phyloP scores from a whole-genome alignment of 2,888 invertebrate genomes.

The Stenotaenia linearis region DNA sequence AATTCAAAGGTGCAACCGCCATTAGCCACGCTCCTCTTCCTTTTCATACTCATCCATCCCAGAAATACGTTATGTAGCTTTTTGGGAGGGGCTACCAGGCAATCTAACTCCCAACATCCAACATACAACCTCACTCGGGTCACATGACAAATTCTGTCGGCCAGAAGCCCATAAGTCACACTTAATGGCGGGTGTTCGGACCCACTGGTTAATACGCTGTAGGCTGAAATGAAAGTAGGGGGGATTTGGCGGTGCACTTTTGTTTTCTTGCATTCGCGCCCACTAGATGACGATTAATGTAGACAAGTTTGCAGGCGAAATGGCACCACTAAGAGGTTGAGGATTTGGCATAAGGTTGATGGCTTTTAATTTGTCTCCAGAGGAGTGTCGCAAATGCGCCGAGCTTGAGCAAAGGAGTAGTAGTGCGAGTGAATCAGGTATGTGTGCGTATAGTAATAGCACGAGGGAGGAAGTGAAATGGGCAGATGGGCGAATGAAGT shows the following conservation, averaged over 20 bases:
- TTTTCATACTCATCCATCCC: too few species aligned
- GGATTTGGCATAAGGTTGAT: constrained; percentile 21
- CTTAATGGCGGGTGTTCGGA: not conserved
- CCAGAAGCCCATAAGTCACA: not conserved
- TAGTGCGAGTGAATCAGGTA: not conserved
- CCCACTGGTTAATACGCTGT: not conserved
- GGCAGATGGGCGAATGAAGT: constrained; percentile 24
- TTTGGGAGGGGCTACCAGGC: too few species aligned
- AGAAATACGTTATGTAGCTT: too few species aligned
- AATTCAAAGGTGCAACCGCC: too few species aligned
- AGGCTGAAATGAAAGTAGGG: not conserved
- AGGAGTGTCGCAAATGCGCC: constrained; percentile 17
- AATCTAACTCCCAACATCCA: too few species aligned
- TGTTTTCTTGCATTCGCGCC: not conserved
- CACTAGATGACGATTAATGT: not conserved
- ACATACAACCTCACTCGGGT: too few species aligned
- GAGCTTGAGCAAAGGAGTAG: not conserved
- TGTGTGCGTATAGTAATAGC: not conserved
- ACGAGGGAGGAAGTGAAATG: not conserved
- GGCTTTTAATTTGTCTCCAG: constrained; percentile 26
- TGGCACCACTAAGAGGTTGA: constrained; percentile 4
- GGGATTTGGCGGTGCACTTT: not conserved
- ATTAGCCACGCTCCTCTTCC: too few species aligned
- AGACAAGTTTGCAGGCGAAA: not conserved
- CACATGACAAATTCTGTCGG: too few species aligned